Evolutionary conservation across 2,888 invertebrate genomes (phyloP).

Genomic region (Mesochorus sp.): DNA sequence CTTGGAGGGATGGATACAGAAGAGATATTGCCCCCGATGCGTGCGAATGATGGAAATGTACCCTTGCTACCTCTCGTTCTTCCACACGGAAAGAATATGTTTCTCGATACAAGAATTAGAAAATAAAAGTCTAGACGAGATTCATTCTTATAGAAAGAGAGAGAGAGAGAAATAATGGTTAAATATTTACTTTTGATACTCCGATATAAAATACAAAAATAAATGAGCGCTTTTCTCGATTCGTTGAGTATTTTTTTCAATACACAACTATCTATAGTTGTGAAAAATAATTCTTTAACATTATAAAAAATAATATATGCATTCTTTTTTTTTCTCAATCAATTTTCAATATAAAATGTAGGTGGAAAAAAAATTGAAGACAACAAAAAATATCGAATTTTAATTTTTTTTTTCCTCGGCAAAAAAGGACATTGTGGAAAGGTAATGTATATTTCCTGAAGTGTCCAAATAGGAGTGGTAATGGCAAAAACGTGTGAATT

Average conservation of each 20-base stretch:
- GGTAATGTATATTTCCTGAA: neutral
- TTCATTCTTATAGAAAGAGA: neutral
- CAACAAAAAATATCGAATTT: neutral
- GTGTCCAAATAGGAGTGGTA: constrained; percentile 35
- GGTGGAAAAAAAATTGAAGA: neutral
- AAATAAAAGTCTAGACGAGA: neutral
- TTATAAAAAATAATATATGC: neutral
- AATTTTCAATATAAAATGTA: neutral
- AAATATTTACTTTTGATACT: neutral
- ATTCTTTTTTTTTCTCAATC: neutral
- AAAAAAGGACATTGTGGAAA: neutral
- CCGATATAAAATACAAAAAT: neutral
- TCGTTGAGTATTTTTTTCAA: too few relatives aligned
- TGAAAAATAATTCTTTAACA: too few relatives aligned
- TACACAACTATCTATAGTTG: too few relatives aligned
- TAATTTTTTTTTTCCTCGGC: neutral
- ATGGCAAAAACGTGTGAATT: constrained; percentile 44
- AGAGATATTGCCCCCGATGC: constrained; percentile 25
- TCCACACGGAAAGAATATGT: too few relatives aligned
- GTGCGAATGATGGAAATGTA: constrained; percentile 62
- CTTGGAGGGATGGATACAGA: neutral
- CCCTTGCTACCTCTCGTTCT: constrained; percentile 8
- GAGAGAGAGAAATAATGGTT: neutral
- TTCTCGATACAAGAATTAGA: neutral
- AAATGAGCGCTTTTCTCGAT: too few relatives aligned